These are phyloP conservation scores for Autographa gamma DNA, from an alignment of 2,888 invertebrate genomes.

Conservation along the genomic window DNA sequence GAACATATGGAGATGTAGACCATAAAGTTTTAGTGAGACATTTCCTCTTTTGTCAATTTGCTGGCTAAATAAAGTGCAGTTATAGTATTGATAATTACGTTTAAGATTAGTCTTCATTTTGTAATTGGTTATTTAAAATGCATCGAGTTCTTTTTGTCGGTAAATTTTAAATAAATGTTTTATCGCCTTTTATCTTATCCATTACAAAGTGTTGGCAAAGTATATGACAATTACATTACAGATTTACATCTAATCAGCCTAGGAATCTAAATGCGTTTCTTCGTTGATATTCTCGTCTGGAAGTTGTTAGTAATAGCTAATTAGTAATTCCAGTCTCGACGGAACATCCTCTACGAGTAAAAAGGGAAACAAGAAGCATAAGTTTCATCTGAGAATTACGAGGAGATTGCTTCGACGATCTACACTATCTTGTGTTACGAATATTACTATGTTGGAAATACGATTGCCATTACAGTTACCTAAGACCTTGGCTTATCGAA, in stretches of 20 bases:
- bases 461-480: slow-evolving; percentile 25
- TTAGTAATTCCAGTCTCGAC: slow-evolving; percentile 13
- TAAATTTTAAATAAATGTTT: not conserved
- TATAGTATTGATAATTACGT: too few species aligned
- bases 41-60: not conserved
- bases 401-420: slow-evolving; percentile 30
- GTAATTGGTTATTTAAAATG: too few species aligned
- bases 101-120: too few species aligned
- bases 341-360: slow-evolving; percentile 18
- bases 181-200: not conserved
- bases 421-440: slow-evolving; percentile 20
- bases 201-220: not conserved
- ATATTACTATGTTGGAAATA: slow-evolving; percentile 26
- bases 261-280: slow-evolving; percentile 20
- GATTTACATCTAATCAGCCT: slow-evolving; percentile 23
- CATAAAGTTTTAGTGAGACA: not conserved
- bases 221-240: slow-evolving; percentile 8
- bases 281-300: slow-evolving; percentile 39
- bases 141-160: not conserved
- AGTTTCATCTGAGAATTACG: slow-evolving; percentile 27
- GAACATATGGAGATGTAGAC: too few species aligned
- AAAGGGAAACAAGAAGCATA: slow-evolving; percentile 21
- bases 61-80: not conserved
- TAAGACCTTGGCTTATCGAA: slow-evolving; percentile 26
- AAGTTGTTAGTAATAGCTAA: slow-evolving; percentile 30